Percentiles rank a stretch among this genome's conserved stretches.
phyloP scores from a whole-genome alignment of 2,888 invertebrate species.

The Zhengitettix transpicula region DNA sequence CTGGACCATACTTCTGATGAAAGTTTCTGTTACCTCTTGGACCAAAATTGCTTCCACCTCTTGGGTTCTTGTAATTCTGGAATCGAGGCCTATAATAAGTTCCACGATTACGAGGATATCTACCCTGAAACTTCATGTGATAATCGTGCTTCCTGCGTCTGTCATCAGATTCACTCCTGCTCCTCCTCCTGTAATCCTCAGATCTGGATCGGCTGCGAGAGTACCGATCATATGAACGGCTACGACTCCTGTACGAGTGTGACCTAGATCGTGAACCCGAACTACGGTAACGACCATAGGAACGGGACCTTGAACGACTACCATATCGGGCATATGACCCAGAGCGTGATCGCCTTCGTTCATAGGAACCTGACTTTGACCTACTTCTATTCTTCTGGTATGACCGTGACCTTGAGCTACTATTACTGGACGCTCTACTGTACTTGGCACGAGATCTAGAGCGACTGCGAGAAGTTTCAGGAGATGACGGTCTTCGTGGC shows the following conservation, averaged over 20 bases:
- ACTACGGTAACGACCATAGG: slow-evolving; percentile 33
- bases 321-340: slow-evolving; percentile 13
- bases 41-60: slow-evolving; percentile 22
- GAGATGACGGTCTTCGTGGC: slow-evolving; percentile 22
- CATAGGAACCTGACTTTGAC: slow-evolving; percentile 10
- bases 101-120: slow-evolving; percentile 45
- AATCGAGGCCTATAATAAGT: slow-evolving; percentile 67
- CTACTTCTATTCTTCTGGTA: slow-evolving; percentile 23
- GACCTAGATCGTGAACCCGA: slow-evolving; percentile 19
- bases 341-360: slow-evolving; percentile 12
- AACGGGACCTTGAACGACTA: slow-evolving; percentile 24
- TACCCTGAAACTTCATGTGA: slow-evolving; percentile 16
- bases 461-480: slow-evolving; percentile 45
- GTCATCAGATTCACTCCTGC: slow-evolving; percentile 31
- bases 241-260: slow-evolving; percentile 23
- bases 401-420: slow-evolving; percentile 28
- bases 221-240: slow-evolving; percentile 27
- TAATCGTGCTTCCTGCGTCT: slow-evolving; percentile 18
- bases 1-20: slow-evolving; percentile 21
- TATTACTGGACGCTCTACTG: slow-evolving; percentile 19
- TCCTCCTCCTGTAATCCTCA: slow-evolving; percentile 28
- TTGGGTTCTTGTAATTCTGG: slow-evolving; percentile 41
- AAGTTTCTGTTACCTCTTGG: slow-evolving; percentile 23
- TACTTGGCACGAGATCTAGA: slow-evolving; percentile 35
- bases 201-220: slow-evolving; percentile 40